Conservation (phyloP, 1,140 invertebrate genomes). For the Zaprionus camerounensis region DNA sequence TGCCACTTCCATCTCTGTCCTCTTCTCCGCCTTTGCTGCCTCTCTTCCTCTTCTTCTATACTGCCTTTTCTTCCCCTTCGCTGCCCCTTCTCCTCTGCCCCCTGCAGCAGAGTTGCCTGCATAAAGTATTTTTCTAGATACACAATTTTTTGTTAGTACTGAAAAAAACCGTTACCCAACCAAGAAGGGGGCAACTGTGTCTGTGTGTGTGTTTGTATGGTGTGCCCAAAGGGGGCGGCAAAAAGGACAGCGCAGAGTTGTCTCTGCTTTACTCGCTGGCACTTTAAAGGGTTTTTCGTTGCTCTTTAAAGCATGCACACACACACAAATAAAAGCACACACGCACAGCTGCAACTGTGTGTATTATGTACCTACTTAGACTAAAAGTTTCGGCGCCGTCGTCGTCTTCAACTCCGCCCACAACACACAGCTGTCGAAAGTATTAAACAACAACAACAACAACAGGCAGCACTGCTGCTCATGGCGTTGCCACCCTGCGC, state of each 20-base stretch:
- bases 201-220: not conserved
- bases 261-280: not conserved
- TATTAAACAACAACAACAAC: constrained; percentile 29
- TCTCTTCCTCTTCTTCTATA: too few relatives aligned
- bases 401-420: constrained; percentile 40
- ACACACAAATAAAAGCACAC: not conserved
- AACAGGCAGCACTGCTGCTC: not conserved
- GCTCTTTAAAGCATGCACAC: constrained; percentile 44
- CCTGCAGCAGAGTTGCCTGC: constrained; percentile 35
- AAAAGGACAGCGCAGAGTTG: constrained; percentile 7
- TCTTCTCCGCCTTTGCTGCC: too few relatives aligned
- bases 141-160: constrained; percentile 67
- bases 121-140: constrained; percentile 80
- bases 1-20: too few relatives aligned
- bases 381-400: constrained; percentile 57
- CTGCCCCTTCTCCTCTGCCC: not conserved
- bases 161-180: constrained; percentile 61
- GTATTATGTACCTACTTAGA: constrained; percentile 28
- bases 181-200: constrained; percentile 13
- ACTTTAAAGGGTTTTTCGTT: constrained; percentile 6
- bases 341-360: not conserved
- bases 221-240: constrained; percentile 37
- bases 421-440: constrained; percentile 24
- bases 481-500: constrained; percentile 36
- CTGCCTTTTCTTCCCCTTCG: too few relatives aligned